phyloP scores from a whole-genome alignment of 2,113 vertebrate species.

The Channa maculata region DNA sequence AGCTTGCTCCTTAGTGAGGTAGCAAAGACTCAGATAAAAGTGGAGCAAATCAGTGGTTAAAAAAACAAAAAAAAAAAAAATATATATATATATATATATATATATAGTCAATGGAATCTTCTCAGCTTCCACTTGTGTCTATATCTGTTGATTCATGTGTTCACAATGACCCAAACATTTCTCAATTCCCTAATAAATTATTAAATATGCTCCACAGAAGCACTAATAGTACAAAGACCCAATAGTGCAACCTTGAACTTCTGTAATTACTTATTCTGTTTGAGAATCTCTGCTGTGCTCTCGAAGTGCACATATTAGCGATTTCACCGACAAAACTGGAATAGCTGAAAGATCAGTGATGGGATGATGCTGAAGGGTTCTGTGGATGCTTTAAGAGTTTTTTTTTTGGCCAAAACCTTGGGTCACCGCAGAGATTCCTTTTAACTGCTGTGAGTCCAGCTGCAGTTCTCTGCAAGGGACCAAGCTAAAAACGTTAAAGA shows the following conservation, averaged over 20 bases:
- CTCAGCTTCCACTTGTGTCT: too few species aligned
- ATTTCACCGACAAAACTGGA: too few species aligned
- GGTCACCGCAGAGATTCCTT: background rate
- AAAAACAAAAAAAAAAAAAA: too few species aligned
- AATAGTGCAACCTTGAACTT: background rate
- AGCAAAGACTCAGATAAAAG: too few species aligned
- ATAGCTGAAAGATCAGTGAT: too few species aligned
- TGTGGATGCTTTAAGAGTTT: background rate
- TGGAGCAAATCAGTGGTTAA: too few species aligned
- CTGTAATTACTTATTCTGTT: too few species aligned
- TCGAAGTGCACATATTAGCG: too few species aligned
- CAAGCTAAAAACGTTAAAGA: too few species aligned
- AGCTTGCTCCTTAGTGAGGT: background rate
- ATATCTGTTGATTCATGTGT: background rate
- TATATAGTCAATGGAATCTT: too few species aligned
- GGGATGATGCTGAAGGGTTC: background rate
- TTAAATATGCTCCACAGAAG: background rate
- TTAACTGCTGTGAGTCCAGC: background rate
- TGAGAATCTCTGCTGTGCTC: too few species aligned
- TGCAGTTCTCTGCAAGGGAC: background rate
- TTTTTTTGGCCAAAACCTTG: background rate
- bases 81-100: too few species aligned
- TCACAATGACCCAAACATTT: background rate
- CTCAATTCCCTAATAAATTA: background rate
- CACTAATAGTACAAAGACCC: background rate